Base-by-base conservation (phyloP, 2,113 vertebrate genomes). In the Ahaetulla prasina region DNA sequence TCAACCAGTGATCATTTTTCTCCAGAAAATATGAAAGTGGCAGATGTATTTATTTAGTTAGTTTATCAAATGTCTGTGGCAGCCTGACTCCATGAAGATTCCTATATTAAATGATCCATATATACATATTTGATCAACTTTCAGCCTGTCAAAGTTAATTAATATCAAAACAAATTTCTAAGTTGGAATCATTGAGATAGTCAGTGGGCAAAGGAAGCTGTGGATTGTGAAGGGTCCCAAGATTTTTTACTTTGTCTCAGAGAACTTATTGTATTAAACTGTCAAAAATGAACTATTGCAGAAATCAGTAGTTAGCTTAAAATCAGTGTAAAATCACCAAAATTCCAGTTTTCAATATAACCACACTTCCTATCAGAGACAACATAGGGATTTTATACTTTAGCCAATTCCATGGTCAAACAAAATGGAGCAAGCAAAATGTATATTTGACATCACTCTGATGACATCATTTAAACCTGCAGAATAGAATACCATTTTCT, bases 121-220 rank as follows among this genome's bases (percentile, higher is more conserved):
- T 95, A 95, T 89, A 95, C 96, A 96, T 93, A 93, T 23, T 91
- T 94, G 94, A 85, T 94, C 95, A 95, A 94, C 93, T 95, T 96
- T 96, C 95, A 96, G 7, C 95, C 93, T 96, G 94, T 95, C 93
- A 96, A 94, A 91, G 94, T 93, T 96, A 97, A 96, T 96, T 96
- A 96, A 91, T 74, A 95, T 94, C 94, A 95, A 97, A 96, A 94
- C 87, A 96, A 68, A 93, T 95, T 94, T 95, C 93, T 85, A 60
- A 91, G 93, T 74, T 90, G 94, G 45, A 90, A 91, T 93, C 43
- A 16, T 92, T 85, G 89, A 87, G 45, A 87, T n/a, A 90, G 53
- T 85, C 49, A 39, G 53, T 92, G 7, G 30, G 30, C 68, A 89
- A 39, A 27, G 11, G 30, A 57, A 4, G 80, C 1, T 60, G 25